Base-by-base conservation (phyloP, 2,888 invertebrate species). In the Tachina fera region DNA sequence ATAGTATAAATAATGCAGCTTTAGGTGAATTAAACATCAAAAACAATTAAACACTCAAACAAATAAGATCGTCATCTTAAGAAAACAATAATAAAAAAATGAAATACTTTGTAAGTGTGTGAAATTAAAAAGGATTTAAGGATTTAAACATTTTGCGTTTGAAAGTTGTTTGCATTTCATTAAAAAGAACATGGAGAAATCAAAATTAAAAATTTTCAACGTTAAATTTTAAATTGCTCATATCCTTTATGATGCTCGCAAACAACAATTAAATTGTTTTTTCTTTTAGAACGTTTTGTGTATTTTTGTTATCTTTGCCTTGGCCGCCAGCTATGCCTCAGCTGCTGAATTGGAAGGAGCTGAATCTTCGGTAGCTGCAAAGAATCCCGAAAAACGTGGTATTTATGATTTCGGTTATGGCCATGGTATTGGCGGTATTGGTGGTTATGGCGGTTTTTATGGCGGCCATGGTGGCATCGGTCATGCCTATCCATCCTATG, bases 351-450 rank as follows among this genome's bases (percentile, higher is more conserved):
- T 86, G 13, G 83, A 87, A 8, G 82, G 9, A 1, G 41, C 79
- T 41, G 79, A 75, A 58, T 85, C 88, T 9, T 83, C 87, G n/a
- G 11, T 86, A 47, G 81, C 80, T 16, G 86, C 87, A 14, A 88
- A 88, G 72, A 87, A 85, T 76, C 87, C 87, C n/a, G 87, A 88
- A 31, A 88, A 88, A 68, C 88, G 88, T 71, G 88, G 88, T 14
- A 87, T 87, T 61, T 88, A 83, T 76, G 88, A 88, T 47, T 88
- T 88, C n/a, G 88, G 88, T 8, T 87, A 87, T 70, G 87, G 87
- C 11, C 77, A 76, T 70, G 84, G 84, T 61, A 22, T 77, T 19
- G 78, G 78, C 3, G 61, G 31, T 31, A 31, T 31, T 31, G 31
- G 31, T 6, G 31, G 31, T 3, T 81, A 65, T 65, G 81, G 77